Base-by-base conservation (phyloP, 2,888 invertebrate genomes). In the Alloplasta piceator region DNA sequence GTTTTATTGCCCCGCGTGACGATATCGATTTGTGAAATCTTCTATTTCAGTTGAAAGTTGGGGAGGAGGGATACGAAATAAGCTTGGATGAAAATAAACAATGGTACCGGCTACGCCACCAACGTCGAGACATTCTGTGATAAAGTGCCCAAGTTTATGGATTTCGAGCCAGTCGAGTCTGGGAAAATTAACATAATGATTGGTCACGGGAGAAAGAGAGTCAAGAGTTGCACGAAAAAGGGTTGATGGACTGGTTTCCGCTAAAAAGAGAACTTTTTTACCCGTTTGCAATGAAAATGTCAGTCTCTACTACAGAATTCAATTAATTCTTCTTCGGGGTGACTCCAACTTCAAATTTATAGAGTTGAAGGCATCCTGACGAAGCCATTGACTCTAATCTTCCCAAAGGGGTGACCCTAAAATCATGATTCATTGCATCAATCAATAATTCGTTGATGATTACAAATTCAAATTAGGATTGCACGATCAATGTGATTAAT, bases 21-120 rank as follows among this genome's bases (percentile, higher is more conserved):
- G 48, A 52, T 63, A 61, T 52, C 61, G 43, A 41, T 72, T 63
- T 41, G 55, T 55, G 26, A 63, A 63, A 39, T 72, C 63, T 72
- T 12, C 52, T 52, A 14, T 55, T 64, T 43, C 50, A 26, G 72
- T 61, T 52, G 26, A n/a, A 52, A 39, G 9, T 43, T 38, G 38
- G 14, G 38, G 16, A 9, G 39, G 10, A 39, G 12, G 39, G 10
- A 52, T 10, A n/a, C n/a, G n/a, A n/a, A n/a, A n/a, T n/a, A n/a
- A n/a, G n/a, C n/a, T n/a, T n/a, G n/a, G n/a, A n/a, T 55, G 9
- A 70, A 70, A 58, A 70, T 46, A 67, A 58, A 58, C 7, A 72
- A 6, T 50, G 52, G 43, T 9, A 72, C 63, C 61, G 16, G 71
- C 52, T 72, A 26, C n/a, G 16, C 61, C 16, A 38, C 48, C n/a